Evolutionary conservation across 2,888 invertebrate species (phyloP).

Genomic region (Lumbricus terrestris): DNA sequence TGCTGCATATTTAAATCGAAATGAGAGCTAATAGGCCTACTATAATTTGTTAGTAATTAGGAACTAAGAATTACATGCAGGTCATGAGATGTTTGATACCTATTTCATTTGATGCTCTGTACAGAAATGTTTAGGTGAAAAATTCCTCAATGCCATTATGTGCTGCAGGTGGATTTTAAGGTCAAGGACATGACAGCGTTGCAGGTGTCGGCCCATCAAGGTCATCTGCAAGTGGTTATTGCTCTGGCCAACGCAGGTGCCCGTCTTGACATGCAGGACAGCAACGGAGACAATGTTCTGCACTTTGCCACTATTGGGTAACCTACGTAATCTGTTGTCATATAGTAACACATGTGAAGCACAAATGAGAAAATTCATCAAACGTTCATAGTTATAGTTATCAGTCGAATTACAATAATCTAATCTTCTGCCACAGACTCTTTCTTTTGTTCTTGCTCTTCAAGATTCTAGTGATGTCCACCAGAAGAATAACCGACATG

Average conservation of each 20-base stretch:
- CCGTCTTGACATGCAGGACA: slow-evolving; percentile 62
- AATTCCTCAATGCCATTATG: not conserved
- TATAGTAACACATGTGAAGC: no score
- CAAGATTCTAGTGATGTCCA: no score
- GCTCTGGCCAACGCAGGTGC: not conserved
- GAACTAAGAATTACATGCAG: not conserved
- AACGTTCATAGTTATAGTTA: not conserved
- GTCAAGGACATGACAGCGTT: not conserved
- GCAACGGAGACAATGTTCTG: slow-evolving; percentile 64
- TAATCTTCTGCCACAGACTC: no score
- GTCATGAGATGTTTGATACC: not conserved
- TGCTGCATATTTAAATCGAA: not conserved
- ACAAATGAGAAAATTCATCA: not conserved
- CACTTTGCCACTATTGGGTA: slow-evolving; percentile 11
- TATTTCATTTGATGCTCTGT: not conserved
- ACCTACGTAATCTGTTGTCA: not conserved
- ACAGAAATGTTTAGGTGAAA: not conserved
- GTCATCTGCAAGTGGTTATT: not conserved
- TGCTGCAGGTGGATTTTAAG: slow-evolving; percentile 4
- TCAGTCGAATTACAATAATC: no score
- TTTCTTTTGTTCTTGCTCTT: no score
- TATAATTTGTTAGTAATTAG: not conserved
- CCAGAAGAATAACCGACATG: no score
- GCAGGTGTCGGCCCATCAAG: not conserved
- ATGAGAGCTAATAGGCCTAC: not conserved